Percentiles rank a stretch among this genome's conserved stretches.
Evolutionary conservation across 2,113 vertebrate genomes (phyloP).

Genomic region (Paedocypris sp.): DNA sequence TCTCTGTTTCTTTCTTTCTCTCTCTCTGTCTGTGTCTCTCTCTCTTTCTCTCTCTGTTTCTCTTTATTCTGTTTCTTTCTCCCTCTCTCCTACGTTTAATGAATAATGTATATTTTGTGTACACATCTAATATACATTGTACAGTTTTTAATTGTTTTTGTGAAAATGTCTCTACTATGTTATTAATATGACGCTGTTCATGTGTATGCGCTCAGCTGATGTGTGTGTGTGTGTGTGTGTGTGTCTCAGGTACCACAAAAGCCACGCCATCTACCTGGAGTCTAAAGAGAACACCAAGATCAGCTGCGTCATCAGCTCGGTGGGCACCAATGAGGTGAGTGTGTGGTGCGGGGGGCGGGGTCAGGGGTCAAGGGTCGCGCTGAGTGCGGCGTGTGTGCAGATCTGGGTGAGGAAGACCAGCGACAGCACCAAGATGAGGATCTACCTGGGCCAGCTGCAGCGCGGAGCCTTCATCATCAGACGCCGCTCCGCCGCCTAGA

Average conservation of each 20-base stretch:
- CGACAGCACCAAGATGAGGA: slow-evolving; percentile 98
- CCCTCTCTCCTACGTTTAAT: not conserved
- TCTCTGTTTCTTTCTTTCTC: not conserved
- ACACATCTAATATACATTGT: no score
- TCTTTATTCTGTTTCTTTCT: not conserved
- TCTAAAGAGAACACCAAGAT: slow-evolving; percentile 97
- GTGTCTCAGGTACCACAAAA: slow-evolving; percentile 86
- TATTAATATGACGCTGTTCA: no score
- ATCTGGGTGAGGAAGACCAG: slow-evolving; percentile 99
- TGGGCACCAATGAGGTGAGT: slow-evolving; percentile 89
- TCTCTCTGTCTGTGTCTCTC: not conserved
- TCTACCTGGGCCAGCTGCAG: slow-evolving; percentile 95
- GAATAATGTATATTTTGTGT: not conserved
- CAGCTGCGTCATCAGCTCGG: slow-evolving; percentile 96
- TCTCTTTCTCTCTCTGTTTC: not conserved
- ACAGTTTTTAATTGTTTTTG: no score
- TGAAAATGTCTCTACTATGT: no score
- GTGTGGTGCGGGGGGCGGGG: not conserved
- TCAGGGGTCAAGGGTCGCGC: no score
- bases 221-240: not conserved
- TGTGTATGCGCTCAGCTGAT: no score
- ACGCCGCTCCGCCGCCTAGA: slow-evolving; percentile 83
- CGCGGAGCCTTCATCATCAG: slow-evolving; percentile 91
- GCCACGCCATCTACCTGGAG: slow-evolving; percentile 94
- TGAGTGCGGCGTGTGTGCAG: slow-evolving; percentile 54